Evolutionary conservation across 2,113 vertebrate genomes (phyloP).

Genomic region (Ciconia stormi): DNA sequence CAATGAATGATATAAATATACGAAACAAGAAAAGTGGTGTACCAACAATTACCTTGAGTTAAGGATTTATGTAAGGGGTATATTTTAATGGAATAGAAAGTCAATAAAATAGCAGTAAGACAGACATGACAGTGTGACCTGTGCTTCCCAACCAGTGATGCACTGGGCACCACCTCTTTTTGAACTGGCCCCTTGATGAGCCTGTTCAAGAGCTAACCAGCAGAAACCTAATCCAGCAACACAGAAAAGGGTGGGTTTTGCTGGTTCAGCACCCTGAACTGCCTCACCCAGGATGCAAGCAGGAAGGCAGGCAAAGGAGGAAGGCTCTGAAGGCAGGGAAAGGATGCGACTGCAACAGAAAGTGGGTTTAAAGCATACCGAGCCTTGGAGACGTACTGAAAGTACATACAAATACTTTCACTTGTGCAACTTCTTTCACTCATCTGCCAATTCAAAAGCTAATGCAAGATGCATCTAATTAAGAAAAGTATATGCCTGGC

Average conservation of each 20-base stretch:
- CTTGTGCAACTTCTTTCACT: neutral
- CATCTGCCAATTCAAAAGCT: neutral
- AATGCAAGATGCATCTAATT: neutral
- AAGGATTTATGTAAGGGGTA: neutral
- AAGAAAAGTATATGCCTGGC: neutral
- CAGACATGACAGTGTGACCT: neutral
- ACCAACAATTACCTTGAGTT: neutral
- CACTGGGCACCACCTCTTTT: neutral
- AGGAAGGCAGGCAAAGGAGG: neutral
- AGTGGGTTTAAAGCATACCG: accelerated
- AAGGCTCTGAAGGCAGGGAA: neutral
- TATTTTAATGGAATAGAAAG: neutral
- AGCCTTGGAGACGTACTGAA: neutral
- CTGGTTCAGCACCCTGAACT: neutral
- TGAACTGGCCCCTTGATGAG: neutral
- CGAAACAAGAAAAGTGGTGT: neutral
- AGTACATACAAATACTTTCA: neutral
- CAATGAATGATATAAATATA: neutral
- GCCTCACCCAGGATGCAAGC: neutral
- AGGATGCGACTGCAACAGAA: neutral
- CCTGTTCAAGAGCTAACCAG: neutral
- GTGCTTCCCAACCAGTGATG: neutral
- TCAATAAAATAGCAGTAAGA: neutral
- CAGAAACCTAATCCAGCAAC: neutral
- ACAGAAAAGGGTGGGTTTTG: neutral